Conservation (phyloP, 2,797 vertebrate species). For the Danio choprae region DNA sequence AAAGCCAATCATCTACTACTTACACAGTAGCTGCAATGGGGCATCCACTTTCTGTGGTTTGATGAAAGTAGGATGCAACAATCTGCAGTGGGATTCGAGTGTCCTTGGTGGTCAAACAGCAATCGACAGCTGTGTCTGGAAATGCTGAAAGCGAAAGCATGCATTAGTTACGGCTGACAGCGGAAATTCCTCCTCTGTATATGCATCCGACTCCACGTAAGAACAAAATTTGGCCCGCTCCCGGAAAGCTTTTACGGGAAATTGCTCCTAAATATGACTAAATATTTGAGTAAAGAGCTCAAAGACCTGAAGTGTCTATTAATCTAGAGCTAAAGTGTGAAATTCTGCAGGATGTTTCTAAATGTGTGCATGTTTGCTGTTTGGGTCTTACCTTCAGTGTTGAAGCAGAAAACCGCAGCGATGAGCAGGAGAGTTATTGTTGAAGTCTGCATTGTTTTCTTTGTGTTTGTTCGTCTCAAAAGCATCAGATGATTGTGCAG, state of each 20-base stretch:
- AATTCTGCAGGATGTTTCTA: not conserved
- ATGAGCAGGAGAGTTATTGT: conserved; percentile 38
- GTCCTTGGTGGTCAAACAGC: conserved; percentile 53
- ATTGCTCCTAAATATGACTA: not conserved
- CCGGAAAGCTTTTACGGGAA: not conserved
- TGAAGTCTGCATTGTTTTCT: conserved; percentile 50
- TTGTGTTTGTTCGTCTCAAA: conserved; percentile 5
- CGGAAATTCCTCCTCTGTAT: not conserved
- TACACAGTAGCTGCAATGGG: conserved; percentile 59
- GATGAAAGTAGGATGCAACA: conserved; percentile 28
- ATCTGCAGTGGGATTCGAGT: conserved; percentile 34
- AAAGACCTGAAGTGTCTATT: not conserved
- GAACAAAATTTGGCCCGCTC: conserved; percentile 17
- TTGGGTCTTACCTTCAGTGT: conserved; percentile 45
- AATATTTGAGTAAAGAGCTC: not conserved
- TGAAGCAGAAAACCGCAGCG: conserved; percentile 38
- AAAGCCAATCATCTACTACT: conserved; percentile 15
- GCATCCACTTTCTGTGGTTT: conserved; percentile 46
- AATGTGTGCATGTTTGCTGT: not conserved
- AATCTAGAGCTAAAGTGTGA: not conserved
- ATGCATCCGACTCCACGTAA: not conserved
- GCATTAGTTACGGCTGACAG: not conserved
- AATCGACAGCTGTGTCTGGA: conserved; percentile 48
- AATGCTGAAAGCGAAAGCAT: conserved; percentile 13
- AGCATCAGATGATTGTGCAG: conserved; percentile 12